Evolutionary conservation across 2,888 invertebrate genomes (phyloP).

Genomic region (Seladonia tumulorum): DNA sequence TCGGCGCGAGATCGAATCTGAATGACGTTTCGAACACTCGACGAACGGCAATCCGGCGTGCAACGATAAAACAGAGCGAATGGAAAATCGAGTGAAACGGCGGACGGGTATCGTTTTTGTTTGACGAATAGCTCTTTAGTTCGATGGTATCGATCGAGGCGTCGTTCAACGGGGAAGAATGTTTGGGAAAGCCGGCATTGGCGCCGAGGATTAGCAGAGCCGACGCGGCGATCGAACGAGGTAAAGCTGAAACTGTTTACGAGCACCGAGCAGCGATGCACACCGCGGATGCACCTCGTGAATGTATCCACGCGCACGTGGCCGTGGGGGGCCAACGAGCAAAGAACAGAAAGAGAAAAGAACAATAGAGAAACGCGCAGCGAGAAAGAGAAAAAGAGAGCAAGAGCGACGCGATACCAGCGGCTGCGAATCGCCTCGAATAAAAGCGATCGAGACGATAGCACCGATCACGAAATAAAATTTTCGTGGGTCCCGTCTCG

Average conservation of each 20-base stretch:
- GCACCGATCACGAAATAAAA: conserved; percentile 75
- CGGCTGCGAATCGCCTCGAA: conserved; percentile 61
- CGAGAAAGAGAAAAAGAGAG: neutral
- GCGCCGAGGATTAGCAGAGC: neutral
- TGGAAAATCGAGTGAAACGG: conserved; percentile 29
- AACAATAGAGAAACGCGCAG: neutral
- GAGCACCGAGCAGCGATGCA: neutral
- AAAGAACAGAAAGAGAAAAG: neutral
- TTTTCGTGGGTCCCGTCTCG: conserved; percentile 65
- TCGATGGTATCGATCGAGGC: conserved; percentile 22
- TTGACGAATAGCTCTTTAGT: conserved; percentile 26
- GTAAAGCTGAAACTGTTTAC: conserved; percentile 15
- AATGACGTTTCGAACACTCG: conserved; percentile 33
- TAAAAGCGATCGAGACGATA: conserved; percentile 74
- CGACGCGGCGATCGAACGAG: neutral
- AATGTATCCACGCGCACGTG: neutral
- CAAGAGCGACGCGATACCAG: conserved; percentile 60
- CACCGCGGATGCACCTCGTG: neutral
- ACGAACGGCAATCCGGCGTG: conserved; percentile 17
- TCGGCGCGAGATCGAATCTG: conserved; percentile 28
- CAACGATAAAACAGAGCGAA: conserved; percentile 17
- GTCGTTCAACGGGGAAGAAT: neutral
- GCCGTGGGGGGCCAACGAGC: neutral
- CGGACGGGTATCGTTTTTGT: conserved; percentile 15
- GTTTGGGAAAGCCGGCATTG: neutral